A percentile compares a stretch with the other conserved stretches of the same genome.
Conservation (phyloP, 2,888 invertebrate species). For the Eupithecia pulchellata region DNA sequence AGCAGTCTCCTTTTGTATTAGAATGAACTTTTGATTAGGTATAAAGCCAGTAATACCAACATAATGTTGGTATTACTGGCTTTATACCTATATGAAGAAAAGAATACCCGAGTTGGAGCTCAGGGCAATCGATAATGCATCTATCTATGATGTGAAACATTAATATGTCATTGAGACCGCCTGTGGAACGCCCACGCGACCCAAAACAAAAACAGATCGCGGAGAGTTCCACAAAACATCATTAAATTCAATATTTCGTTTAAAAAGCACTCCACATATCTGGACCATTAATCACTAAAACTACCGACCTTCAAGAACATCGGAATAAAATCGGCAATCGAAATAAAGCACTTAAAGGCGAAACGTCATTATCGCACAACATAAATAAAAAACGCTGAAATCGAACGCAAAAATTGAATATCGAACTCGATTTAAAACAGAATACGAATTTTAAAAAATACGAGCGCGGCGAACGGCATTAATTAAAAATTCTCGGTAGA, state of each 20-base stretch:
- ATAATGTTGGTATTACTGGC: not conserved
- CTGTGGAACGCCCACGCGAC: conserved; percentile 65
- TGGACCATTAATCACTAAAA: conserved; percentile 84
- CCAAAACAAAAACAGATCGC: conserved; percentile 70
- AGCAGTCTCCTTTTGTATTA: conserved; percentile 19
- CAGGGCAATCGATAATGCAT: conserved; percentile 64
- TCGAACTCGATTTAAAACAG: conserved; percentile 84
- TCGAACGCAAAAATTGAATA: conserved; percentile 85
- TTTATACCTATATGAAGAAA: conserved; percentile 47
- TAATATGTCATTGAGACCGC: conserved; percentile 64
- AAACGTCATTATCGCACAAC: conserved; percentile 85
- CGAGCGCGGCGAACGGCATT: conserved; percentile 82
- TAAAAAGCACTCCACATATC: conserved; percentile 85
- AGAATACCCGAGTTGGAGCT: conserved; percentile 47
- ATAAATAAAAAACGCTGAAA: conserved; percentile 83
- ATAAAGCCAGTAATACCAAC: no score
- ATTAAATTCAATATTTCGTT: conserved; percentile 85
- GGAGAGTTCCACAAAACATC: conserved; percentile 79
- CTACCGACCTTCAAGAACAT: conserved; percentile 83
- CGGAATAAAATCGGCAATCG: conserved; percentile 85
- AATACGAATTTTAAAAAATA: conserved; percentile 83
- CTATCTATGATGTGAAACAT: conserved; percentile 63
- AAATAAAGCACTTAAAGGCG: conserved; percentile 85
- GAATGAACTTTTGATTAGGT: conserved; percentile 26
- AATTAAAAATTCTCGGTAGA: conserved; percentile 86